Conservation (phyloP, 2,797 vertebrate genomes). For the Pantherophis alleghaniensis region DNA sequence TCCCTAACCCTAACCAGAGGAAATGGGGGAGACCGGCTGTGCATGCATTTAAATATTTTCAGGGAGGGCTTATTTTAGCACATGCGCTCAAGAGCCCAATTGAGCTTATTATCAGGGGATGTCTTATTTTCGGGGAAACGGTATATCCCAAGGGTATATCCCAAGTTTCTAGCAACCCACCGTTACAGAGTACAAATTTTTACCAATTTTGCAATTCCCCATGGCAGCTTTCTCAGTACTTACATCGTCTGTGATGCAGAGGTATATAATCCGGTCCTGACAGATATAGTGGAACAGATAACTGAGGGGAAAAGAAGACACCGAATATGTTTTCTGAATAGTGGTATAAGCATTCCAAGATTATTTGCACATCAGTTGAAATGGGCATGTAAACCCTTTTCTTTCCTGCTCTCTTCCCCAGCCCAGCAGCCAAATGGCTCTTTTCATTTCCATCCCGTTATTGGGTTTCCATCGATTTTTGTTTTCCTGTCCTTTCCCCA, state of each 20-base stretch:
- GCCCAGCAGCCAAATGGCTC: neutral
- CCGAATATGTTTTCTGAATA: neutral
- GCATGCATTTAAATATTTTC: no score
- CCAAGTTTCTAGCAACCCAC: no score
- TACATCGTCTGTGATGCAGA: conserved; percentile 98
- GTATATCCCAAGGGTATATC: no score
- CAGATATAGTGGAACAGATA: conserved; percentile 99
- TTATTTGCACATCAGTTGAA: neutral
- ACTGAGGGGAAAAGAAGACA: conserved; percentile 68
- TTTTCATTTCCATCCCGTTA: fast-evolving
- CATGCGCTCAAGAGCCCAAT: no score
- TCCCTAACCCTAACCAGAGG: no score
- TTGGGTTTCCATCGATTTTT: fast-evolving
- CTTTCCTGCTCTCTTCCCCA: no score
- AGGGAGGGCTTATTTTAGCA: no score
- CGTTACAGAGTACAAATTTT: neutral
- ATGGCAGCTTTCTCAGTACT: conserved; percentile 68
- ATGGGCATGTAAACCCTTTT: neutral
- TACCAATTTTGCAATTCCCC: neutral
- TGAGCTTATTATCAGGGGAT: no score
- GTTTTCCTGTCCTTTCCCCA: fast-evolving
- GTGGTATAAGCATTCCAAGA: neutral
- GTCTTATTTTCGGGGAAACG: no score
- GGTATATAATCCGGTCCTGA: conserved; percentile 96
- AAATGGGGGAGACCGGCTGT: no score